Conservation (phyloP, 1,140 invertebrate species). For the Chironomus tepperi region DNA sequence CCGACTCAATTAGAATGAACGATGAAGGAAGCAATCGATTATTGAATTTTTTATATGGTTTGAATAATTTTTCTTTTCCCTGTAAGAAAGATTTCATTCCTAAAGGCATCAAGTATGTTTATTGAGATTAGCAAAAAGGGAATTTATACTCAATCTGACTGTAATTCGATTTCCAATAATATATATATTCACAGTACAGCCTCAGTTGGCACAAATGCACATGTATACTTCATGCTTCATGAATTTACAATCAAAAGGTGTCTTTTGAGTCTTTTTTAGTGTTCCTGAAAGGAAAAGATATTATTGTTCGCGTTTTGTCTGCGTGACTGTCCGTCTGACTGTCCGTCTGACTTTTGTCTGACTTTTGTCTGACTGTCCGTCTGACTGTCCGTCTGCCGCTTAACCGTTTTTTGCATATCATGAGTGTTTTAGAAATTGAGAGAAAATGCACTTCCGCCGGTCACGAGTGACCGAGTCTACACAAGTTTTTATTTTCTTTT, state of each 20-base stretch:
- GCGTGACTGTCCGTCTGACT: no score
- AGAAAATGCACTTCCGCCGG: no score
- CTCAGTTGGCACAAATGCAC: background rate
- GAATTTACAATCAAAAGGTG: conserved; percentile 8
- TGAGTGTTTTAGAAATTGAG: no score
- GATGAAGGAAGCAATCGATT: background rate
- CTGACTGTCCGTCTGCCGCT: no score
- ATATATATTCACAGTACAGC: background rate
- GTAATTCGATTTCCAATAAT: background rate
- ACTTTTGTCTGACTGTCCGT: no score
- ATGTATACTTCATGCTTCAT: background rate
- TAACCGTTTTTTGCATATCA: no score
- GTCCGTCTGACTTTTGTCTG: no score
- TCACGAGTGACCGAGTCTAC: no score
- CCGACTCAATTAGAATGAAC: background rate
- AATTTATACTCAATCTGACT: background rate
- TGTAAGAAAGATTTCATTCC: background rate
- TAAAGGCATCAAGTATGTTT: background rate
- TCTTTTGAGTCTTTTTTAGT: conserved; percentile 1
- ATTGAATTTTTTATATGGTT: no score
- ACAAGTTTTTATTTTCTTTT: no score
- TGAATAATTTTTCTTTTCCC: background rate
- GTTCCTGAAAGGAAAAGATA: no score
- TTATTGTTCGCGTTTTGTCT: no score
- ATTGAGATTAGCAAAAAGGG: background rate